These are phyloP conservation scores for Drosophila hamatofila DNA, from an alignment of 2,888 invertebrate species.

Conservation along the genomic window DNA sequence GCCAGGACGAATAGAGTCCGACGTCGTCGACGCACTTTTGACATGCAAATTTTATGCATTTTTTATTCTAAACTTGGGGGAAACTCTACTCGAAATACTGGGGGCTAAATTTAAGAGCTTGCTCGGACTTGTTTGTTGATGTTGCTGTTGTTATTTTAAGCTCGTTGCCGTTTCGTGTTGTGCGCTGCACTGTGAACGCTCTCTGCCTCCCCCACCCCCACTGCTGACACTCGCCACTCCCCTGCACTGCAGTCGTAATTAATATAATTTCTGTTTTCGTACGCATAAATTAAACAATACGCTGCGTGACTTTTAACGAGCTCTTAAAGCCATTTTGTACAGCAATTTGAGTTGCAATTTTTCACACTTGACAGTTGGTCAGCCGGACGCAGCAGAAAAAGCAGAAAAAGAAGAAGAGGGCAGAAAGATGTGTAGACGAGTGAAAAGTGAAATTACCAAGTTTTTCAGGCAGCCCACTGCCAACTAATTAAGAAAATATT, in stretches of 20 bases:
- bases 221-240: background rate
- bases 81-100: slow-evolving; percentile 32
- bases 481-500: slow-evolving; percentile 80
- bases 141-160: background rate
- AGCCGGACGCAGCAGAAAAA: slow-evolving; percentile 13
- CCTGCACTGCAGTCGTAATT: slow-evolving; percentile 68
- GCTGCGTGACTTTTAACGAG: slow-evolving; percentile 80
- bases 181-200: slow-evolving; percentile 10
- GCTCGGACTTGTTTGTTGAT: slow-evolving; percentile 18
- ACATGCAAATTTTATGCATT: slow-evolving; percentile 77
- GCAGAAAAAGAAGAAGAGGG: background rate
- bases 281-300: slow-evolving; percentile 78
- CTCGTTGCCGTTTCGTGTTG: slow-evolving; percentile 51
- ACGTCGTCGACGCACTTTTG: slow-evolving; percentile 73
- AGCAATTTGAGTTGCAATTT: slow-evolving; percentile 77
- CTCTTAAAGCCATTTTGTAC: slow-evolving; percentile 77
- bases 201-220: background rate
- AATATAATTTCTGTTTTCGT: slow-evolving; percentile 78
- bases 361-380: slow-evolving; percentile 78
- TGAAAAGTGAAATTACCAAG: slow-evolving; percentile 26
- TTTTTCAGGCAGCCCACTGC: slow-evolving; percentile 40
- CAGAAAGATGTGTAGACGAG: background rate
- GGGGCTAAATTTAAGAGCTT: slow-evolving; percentile 37
- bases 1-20: slow-evolving; percentile 24
- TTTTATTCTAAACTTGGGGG: slow-evolving; percentile 43